Base-by-base conservation (phyloP, 2,797 vertebrate genomes). In the Hapalemur alaotrensis region DNA sequence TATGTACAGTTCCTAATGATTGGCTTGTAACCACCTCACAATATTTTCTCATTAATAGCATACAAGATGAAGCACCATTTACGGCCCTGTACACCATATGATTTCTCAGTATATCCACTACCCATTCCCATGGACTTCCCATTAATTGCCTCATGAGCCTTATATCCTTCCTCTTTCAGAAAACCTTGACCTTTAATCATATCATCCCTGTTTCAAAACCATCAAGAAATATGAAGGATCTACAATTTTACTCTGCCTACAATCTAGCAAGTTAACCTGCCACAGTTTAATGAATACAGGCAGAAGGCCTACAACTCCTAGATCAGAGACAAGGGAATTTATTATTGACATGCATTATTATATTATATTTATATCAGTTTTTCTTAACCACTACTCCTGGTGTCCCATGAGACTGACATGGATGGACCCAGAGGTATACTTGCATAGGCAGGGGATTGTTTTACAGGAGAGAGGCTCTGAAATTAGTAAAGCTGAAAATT, bases 301-400 rank as follows among this genome's bases (percentile, higher is more conserved):
- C 2, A 67, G 43, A 69, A 67, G 20, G 7, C 15, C 48, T 38
- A 14, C 22, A 38, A 48, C 4, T 59, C 46, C 59, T 50, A 28
- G 28, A 32, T 18, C 6, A 72, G 72, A 85, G 46, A 78, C 14
- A 75, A 22, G 78, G 23, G 15, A 7, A 32, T 35, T 52, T 15
- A 32, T 25, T 7, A 65, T 7, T 50, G 22, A 57, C 8, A 32
- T 12, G 12, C 1, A 50, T 79, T 5, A 46, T 12, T 52, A 2
- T 54, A 4, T 48, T 5, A 1, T 54, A 5, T 54, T 2, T 50
- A 7, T 38, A 25, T 54, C 8, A 30, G 12, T 38, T 32, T 38
- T 15, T 54, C 11, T 4, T 20, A 17, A 0, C 7, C 52, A 28
- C 5, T 1, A 32, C 8, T 23, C 4, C 46, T 25, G 7, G 15